Base-by-base conservation (phyloP, 53 echinoderm and acorn worm species). In the Luidia sarsii region DNA sequence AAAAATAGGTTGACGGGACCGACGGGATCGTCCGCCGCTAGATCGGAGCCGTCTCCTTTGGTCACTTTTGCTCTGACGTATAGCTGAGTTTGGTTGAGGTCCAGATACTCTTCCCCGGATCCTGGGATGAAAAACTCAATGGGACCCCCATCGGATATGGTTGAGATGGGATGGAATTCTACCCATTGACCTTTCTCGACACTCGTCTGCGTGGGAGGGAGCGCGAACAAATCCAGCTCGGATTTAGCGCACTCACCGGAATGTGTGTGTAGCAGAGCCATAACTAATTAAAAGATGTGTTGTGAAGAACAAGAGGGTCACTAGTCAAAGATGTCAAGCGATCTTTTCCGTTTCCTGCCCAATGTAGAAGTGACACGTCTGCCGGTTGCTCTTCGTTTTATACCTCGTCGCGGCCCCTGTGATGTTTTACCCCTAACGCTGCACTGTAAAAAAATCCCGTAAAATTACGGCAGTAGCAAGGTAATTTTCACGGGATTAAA, bases 161-260 rank as follows among this genome's bases (percentile, higher is more conserved):
- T 75, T 57, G 75, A 75, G 2, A 88, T 85, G 13, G 90, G 94
- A 45, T 85, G 87, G 48, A 68, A 94, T 28, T 87, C 82, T 7
- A 83, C 68, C 77, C 70, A 87, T 46, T 90, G 81, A 0, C 87
- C 82, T 11, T 65, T 67, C 28, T 69, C 79, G 27, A 82, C 77
- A 36, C 83, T 88, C 23, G 82, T 82, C 48, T 89, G 85, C 1
- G 80, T 65, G 14, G 80, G 65, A 1, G 80, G 65, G 7, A 67
- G n/a, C 5, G 68, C 27, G 6, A 82, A 55, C 4, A 52, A 16
- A 68, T 94, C 85, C 14, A 90, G 57, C 55, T 90, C 91, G 2
- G 88, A 90, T 50, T 91, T 85, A 1, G 82, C 75, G 59, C 88
- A 94, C 60, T 90, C 77, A 45, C 88, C 90, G 20, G 94, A 94